These are phyloP conservation scores for Stomatorhinus ivindoensis DNA, from an alignment of 2,113 vertebrate species.

Conservation along the genomic window DNA sequence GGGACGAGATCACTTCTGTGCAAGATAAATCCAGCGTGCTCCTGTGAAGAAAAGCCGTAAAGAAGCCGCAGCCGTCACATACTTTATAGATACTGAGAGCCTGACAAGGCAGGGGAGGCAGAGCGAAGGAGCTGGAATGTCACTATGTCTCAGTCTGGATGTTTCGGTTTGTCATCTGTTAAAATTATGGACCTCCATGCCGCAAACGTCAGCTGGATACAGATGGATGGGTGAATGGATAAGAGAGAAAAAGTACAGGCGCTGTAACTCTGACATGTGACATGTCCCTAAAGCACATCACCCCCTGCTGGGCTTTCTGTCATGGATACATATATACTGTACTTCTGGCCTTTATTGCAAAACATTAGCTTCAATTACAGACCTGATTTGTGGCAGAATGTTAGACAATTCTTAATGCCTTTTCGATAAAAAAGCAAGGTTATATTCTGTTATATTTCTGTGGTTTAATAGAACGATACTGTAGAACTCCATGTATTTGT, in stretches of 20 bases:
- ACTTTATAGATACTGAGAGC: background rate
- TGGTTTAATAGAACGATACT: background rate
- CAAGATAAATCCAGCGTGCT: constrained; percentile 5
- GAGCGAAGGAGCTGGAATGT: background rate
- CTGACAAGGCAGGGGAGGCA: background rate
- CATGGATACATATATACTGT: background rate
- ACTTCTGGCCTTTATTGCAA: background rate
- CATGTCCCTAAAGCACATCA: background rate
- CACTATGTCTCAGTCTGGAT: background rate
- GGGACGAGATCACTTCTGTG: background rate
- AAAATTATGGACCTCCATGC: background rate
- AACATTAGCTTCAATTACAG: background rate
- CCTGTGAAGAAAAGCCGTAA: constrained; percentile 3
- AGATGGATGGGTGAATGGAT: background rate
- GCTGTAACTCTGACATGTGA: background rate
- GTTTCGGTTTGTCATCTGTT: background rate
- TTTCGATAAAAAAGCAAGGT: background rate
- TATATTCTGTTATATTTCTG: background rate
- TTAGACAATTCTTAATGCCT: background rate
- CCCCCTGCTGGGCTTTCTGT: background rate
- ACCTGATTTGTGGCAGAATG: background rate
- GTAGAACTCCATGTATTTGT: background rate
- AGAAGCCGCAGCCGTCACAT: background rate
- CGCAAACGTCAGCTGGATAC: background rate
- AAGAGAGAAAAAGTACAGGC: background rate